Evolutionary conservation across 2,113 vertebrate genomes (phyloP), one percentile per base, ranked within the genome.

Genomic region (Myiozetetes cayanensis): DNA sequence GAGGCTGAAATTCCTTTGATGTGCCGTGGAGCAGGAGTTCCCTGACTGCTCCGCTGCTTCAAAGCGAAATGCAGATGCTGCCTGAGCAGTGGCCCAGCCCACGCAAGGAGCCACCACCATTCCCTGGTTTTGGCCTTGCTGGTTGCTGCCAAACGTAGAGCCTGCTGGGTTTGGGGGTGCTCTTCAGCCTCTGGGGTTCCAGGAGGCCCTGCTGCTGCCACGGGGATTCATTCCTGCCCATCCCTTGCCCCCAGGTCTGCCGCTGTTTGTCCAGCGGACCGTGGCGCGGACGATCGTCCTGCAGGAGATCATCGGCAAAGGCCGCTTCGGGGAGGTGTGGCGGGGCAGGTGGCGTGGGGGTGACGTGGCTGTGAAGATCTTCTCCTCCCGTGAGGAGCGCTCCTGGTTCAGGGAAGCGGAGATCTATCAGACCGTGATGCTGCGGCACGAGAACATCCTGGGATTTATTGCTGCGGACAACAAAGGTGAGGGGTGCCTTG

Each of bases 381-480:
- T 99, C 97, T 99, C 99, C 0, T 99, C 99, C 1, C 98, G 99
- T 6, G 99, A 99, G 97, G 99, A 99, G 22, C 98, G 99, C 7
- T 99, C 99, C 49, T 99, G 99, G 99, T 99, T 99, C 96, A 98
- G 99, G 80, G 99, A 99, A 62, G 99, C 99, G 0, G 99, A 99
- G 91, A 99, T 99, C 53, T 99, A 99, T 63, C 99, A 99, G 73
- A 99, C 99, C 0, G 99, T 99, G 62, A 99, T 99, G 99, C 97
- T 99, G 87, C 98, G 99, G 2, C 99, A 99, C 4, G 99, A 99
- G 85, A 99, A 99, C 97, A 99, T 99, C 95, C 97, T 99, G 7
- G 99, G 99, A 1, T 99, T 99, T 77, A 99, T 99, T 2, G 99
- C 99, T 18, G 99, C 99, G 0, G 99, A 99, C 94, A 99, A 99